Evolutionary conservation across 2,113 vertebrate species (phyloP).

Genomic region (Pungitius pungitius): DNA sequence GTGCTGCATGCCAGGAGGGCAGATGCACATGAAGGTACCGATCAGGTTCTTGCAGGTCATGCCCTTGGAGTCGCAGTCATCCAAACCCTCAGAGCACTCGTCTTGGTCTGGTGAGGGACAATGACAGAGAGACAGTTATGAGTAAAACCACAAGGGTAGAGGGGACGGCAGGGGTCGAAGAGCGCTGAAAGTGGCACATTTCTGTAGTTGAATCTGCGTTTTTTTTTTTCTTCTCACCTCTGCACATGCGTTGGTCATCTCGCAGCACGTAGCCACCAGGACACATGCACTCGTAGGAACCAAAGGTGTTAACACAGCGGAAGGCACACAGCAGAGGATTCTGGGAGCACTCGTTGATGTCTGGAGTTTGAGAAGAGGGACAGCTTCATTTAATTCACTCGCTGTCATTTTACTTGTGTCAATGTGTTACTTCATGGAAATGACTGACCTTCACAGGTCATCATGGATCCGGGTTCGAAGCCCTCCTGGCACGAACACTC

Average conservation of each 20-base stretch:
- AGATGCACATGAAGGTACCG: constrained; percentile 92
- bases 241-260: constrained; percentile 92
- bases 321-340: constrained; percentile 95
- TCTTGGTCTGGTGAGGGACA: constrained; percentile 84
- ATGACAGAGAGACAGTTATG: not conserved
- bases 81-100: constrained; percentile 87
- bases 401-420: not conserved
- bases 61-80: constrained; percentile 88
- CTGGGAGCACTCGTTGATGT: constrained; percentile 90
- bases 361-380: constrained; percentile 68
- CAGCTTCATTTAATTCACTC: not conserved
- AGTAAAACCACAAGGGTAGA: not conserved
- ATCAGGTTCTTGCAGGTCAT: constrained; percentile 97
- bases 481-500: constrained; percentile 91
- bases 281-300: constrained; percentile 93
- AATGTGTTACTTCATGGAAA: not conserved
- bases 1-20: constrained; percentile 88
- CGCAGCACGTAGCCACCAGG: constrained; percentile 89
- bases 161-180: not conserved
- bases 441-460: constrained; percentile 90
- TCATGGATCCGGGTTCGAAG: constrained; percentile 92
- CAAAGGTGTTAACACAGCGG: constrained; percentile 93
- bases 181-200: not conserved
- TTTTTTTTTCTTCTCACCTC: constrained; percentile 81
- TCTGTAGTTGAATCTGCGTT: not conserved